A percentile compares a stretch with the other conserved stretches of the same genome.
Conservation (phyloP, 2,113 vertebrate genomes). For the Saccopteryx bilineata region DNA sequence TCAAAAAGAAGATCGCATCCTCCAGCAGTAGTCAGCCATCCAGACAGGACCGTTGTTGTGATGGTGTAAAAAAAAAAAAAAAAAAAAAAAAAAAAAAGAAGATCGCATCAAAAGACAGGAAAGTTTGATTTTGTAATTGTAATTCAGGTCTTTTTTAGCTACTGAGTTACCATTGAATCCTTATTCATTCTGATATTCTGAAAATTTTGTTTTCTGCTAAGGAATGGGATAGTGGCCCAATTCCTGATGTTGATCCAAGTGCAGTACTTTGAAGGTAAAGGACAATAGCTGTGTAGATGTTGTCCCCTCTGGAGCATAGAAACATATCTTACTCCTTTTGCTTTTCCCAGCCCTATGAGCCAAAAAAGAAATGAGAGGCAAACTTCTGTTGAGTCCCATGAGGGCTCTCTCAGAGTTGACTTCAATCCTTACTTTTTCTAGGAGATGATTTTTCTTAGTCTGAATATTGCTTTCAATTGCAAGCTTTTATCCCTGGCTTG, state of each 20-base stretch:
- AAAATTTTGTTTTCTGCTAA: constrained; percentile 39
- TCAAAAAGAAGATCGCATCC: not conserved
- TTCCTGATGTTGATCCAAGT: not conserved
- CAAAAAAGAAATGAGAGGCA: not conserved
- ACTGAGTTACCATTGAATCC: not conserved
- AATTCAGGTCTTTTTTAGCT: not conserved
- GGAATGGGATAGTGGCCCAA: not conserved
- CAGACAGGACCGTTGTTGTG: too few relatives aligned
- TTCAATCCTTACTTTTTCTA: not conserved
- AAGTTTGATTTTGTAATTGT: not conserved
- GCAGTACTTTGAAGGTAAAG: not conserved
- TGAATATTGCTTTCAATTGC: not conserved
- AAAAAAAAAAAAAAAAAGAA: not conserved
- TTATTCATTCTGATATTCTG: not conserved
- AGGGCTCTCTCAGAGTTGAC: not conserved
- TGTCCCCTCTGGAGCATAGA: not conserved
- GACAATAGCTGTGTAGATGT: not conserved
- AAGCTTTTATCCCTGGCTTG: not conserved
- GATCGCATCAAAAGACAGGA: not conserved
- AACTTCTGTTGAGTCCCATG: not conserved
- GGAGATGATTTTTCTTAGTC: not conserved
- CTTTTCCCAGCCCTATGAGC: not conserved
- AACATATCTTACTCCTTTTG: not conserved
- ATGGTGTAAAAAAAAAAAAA: too few relatives aligned
- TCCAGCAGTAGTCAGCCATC: too few relatives aligned